These are phyloP conservation scores for Vollenhovia emeryi DNA, from an alignment of 1,140 invertebrate genomes.

Conservation along the genomic window DNA sequence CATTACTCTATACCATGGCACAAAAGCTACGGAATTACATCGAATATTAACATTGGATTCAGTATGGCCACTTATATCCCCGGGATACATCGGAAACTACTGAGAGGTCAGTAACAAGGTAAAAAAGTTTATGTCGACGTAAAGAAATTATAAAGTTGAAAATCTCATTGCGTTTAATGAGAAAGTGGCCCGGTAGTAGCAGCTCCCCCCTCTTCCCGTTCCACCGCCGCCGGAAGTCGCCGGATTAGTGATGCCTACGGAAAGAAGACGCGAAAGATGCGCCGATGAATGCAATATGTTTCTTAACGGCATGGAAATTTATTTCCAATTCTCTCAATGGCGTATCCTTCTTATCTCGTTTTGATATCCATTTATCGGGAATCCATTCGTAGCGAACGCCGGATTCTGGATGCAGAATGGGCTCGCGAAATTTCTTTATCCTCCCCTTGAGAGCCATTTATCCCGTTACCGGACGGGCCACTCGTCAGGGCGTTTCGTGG, in stretches of 20 bases:
- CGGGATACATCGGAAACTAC: constrained; percentile 56
- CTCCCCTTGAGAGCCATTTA: constrained; percentile 59
- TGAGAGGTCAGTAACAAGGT: constrained; percentile 67
- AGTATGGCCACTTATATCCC: constrained; percentile 57
- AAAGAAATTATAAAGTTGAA: constrained; percentile 73
- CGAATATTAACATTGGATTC: constrained; percentile 62
- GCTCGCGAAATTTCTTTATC: constrained; percentile 66
- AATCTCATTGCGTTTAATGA: constrained; percentile 74
- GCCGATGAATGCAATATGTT: constrained; percentile 39
- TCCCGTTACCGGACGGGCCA: constrained; percentile 43
- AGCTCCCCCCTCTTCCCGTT: neutral
- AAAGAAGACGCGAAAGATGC: neutral
- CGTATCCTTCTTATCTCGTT: constrained; percentile 61
- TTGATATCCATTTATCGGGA: constrained; percentile 67
- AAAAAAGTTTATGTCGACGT: constrained; percentile 68
- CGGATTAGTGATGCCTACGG: neutral
- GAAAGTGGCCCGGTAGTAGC: constrained; percentile 65
- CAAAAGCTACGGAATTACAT: constrained; percentile 57
- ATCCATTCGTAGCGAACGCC: constrained; percentile 51
- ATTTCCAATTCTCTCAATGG: constrained; percentile 66
- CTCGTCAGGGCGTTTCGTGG: constrained; percentile 52
- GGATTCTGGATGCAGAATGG: constrained; percentile 59
- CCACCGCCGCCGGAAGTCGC: constrained; percentile 22
- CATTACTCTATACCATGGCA: constrained; percentile 26
- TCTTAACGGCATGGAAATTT: constrained; percentile 55